Evolutionary conservation across 2,888 invertebrate species (phyloP), one percentile per base, ranked within the genome.

Genomic region (Chrysomela aeneicollis): DNA sequence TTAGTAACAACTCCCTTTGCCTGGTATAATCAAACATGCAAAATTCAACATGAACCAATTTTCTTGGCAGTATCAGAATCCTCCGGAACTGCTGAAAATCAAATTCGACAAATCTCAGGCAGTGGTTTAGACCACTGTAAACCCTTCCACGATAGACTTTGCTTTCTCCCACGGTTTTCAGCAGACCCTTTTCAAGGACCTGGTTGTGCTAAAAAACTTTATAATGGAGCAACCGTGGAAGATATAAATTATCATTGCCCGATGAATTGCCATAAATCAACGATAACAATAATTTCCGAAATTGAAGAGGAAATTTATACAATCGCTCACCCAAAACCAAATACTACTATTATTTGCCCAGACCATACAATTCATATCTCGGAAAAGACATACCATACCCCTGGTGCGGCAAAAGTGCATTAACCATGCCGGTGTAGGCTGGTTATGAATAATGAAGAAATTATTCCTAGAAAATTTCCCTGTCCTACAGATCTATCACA

Each of bases 161-260:
- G 42, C 10, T 42, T 42, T 9, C 10, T 42, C 2, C 42, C 42
- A 3, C n/a, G 42, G 3, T 42, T 42, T 42, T 42, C 42, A 3
- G 42, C 42, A 9, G 42, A 42, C 42, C 10, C 42, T 3, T 42
- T 6, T 10, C 17, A 15, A 3, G n/a, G 42, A 3, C 42, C 42
- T 4, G 5, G 10, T 3, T 42, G 42, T 9, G 42, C 42, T 2
- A 42, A 42, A 42, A 21, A 59, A 42, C n/a, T n/a, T n/a, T n/a
- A n/a, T n/a, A n/a, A n/a, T n/a, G n/a, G n/a, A n/a, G n/a, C n/a
- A n/a, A n/a, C n/a, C n/a, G n/a, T n/a, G n/a, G n/a, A n/a, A n/a
- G n/a, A n/a, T n/a, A n/a, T n/a, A n/a, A n/a, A n/a, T 22, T 32
- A 60, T 10, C 60, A 69, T 21, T 69, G 69, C 49, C 59, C 64